Evolutionary conservation across 2,888 invertebrate species (phyloP), one percentile per base, ranked within the genome.

Genomic region (Noctua comes): DNA sequence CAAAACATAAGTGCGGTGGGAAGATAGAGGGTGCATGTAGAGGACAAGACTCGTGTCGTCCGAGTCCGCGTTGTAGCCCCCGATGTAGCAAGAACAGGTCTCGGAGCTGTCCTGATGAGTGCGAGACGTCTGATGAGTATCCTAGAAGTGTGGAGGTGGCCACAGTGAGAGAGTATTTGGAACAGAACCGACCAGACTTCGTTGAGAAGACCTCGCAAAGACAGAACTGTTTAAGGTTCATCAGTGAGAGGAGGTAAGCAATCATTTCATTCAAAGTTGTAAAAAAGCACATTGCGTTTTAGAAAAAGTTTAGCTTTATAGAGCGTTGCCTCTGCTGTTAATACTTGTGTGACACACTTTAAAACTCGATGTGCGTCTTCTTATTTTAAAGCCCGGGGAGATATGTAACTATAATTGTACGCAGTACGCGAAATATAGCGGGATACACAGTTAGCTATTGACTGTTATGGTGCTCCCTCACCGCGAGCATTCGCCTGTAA

Each of bases 141-240:
- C 73, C 90, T 8, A 93, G 88, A 73, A 94, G 88, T 77, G 86
- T 92, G 24, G 93, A 93, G 66, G 92, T 92, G 40, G 92, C 95
- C 13, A 95, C 97, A 11, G 97, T 98, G 46, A 96, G 98, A 97
- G 98, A 98, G 79, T 98, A 98, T 91, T 97, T 98, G 89, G 97
- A 97, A 86, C 97, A 93, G 83, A 98, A 98, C 88, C 97, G 98
- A 54, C 98, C 98, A 0, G 97, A 97, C 81, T 98, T 98, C 92
- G 96, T 98, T 6, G 93, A 94, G 77, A 95, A 93, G 68, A 91
- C 93, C 73, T 90, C 93, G 1, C 90, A 93, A 43, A 92, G 97
- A 16, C 96, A 96, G 83, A 92, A 93, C 71, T 95, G 95, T 76
- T 90, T 97, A 87, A 95, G 94, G 84, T 90, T 93, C 68, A 93